Evolutionary conservation across 2,113 vertebrate species (phyloP).

Genomic region (Nothobranchius furzeri): DNA sequence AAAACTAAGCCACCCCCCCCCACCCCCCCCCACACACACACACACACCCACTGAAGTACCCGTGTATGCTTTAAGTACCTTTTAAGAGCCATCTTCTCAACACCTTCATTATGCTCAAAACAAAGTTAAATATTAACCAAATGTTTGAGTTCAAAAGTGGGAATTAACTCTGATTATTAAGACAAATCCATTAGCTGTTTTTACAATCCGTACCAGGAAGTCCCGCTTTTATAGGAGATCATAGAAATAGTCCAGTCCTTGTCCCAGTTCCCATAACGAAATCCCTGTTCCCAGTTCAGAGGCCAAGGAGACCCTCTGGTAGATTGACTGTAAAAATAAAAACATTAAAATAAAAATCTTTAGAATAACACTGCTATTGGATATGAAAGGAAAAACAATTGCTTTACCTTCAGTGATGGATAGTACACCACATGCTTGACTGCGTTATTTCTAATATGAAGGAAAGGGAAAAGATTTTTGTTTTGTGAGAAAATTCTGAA

Average conservation of each 20-base stretch:
- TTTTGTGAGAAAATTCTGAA: not conserved
- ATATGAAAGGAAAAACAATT: not conserved
- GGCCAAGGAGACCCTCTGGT: slow-evolving; percentile 87
- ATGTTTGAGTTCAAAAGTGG: slow-evolving; percentile 2
- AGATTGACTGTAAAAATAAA: slow-evolving; percentile 82
- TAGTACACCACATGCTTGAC: slow-evolving; percentile 89
- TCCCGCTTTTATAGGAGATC: slow-evolving; percentile 86
- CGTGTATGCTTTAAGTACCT: slow-evolving; percentile 8
- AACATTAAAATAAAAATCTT: not conserved
- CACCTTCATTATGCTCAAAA: slow-evolving; percentile 12
- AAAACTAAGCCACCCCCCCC: slow-evolving; percentile 12
- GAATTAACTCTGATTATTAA: not conserved
- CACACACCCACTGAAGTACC: slow-evolving; percentile 12
- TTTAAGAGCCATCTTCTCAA: slow-evolving; percentile 26
- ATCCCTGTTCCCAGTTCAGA: slow-evolving; percentile 91
- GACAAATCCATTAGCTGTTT: slow-evolving; percentile 26
- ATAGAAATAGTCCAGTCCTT: slow-evolving; percentile 99
- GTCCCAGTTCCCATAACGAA: slow-evolving; percentile 97
- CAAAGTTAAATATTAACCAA: slow-evolving; percentile 37
- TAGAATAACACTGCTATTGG: not conserved
- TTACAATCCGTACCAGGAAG: slow-evolving; percentile 8
- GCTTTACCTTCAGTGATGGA: slow-evolving; percentile 89
- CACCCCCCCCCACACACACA: no score
- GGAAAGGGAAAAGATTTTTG: not conserved
- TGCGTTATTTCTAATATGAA: slow-evolving; percentile 84